Evolutionary conservation across 2,113 vertebrate species (phyloP), one percentile per base, ranked within the genome.

Genomic region (Cebus imitator): DNA sequence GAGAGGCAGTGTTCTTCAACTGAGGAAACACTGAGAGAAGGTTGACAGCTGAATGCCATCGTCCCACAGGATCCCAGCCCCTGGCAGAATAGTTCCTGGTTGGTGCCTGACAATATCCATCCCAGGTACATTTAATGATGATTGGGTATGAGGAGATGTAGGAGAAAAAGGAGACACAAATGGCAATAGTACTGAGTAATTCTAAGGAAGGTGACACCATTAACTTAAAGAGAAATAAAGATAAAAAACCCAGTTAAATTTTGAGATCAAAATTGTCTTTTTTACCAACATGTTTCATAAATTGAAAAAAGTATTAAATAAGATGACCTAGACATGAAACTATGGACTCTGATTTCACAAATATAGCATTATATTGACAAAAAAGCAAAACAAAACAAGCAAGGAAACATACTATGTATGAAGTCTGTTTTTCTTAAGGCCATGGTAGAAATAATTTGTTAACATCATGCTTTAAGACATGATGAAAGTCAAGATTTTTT

Each of bases 321-420:
- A 78, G 27, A 66, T 84, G 10, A 66, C 76, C 4, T 61, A 35
- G 12, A 73, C 30, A 76, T 43, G 18, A 92, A 93, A 84, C 90
- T 57, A n/a, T n/a, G 17, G 17, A 87, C 32, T 58, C 43, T 78
- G 70, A 35, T 76, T 76, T 94, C 45, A 87, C 21, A 78, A 57
- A 55, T 43, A 78, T 32, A 61, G 16, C 58, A 91, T 85, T 78
- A 50, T 70, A 20, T 20, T 88, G 66, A 94, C 45, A 90, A 79
- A 92, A 93, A 43, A 93, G 93, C 66, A 43, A 90, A 95, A 73
- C 58, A 50, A 97, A 75, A 45, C 8, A 87, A 90, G n/a, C 10
- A 90, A 91, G 68, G 45, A 94, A 87, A n/a, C 14, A 81, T 30
- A 57, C 20, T 21, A 79, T n/a, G 23, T 91, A 37, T 82, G 40